Evolutionary conservation across 2,113 vertebrate species (phyloP).

Genomic region (Solea senegalensis): DNA sequence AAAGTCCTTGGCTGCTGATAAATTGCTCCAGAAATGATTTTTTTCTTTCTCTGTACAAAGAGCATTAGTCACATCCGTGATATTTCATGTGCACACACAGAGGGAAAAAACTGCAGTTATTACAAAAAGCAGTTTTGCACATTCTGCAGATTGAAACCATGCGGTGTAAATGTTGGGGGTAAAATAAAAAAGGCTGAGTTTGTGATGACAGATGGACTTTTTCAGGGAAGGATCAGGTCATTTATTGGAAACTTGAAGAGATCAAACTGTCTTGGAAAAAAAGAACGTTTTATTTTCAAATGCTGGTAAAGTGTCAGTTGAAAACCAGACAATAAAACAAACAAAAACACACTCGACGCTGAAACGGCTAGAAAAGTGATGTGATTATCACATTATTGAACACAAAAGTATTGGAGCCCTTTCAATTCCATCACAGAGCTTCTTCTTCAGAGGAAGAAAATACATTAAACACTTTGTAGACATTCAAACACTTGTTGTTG

Average conservation of each 20-base stretch:
- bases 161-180: neutral
- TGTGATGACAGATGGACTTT: neutral
- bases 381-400: constrained; percentile 26
- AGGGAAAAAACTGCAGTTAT: neutral
- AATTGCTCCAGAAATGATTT: neutral
- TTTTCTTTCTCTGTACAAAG: neutral
- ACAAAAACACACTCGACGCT: constrained; percentile 18
- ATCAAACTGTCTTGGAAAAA: constrained; percentile 7
- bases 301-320: constrained; percentile 57
- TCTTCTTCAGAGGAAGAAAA: constrained; percentile 19
- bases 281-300: constrained; percentile 57
- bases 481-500: constrained; percentile 21
- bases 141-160: neutral
- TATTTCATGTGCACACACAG: neutral
- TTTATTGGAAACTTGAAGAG: too few relatives aligned
- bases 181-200: neutral
- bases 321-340: constrained; percentile 33
- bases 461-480: constrained; percentile 27
- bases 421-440: constrained; percentile 46
- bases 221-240: neutral
- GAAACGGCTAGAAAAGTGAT: constrained; percentile 32
- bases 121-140: neutral
- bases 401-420: constrained; percentile 57
- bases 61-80: neutral
- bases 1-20: constrained; percentile 4